phyloP scores from a whole-genome alignment of 2,797 vertebrate species.

The Cheirogaleus major region DNA sequence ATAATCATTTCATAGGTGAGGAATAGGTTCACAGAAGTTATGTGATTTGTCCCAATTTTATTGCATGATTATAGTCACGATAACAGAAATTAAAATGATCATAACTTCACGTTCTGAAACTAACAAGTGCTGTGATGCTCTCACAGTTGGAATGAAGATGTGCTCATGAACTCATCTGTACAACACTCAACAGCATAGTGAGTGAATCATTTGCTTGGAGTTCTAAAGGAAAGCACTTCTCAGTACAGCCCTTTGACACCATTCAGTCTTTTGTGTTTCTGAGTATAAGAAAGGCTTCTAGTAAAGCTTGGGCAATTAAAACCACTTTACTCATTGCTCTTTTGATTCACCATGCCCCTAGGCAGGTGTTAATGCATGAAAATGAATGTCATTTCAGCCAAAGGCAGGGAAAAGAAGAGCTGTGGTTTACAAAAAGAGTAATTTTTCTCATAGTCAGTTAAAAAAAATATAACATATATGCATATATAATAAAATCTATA shows the following conservation, averaged over 20 bases:
- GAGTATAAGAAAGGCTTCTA: constrained; percentile 84
- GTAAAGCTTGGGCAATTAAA: constrained; percentile 88
- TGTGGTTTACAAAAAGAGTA: constrained; percentile 76
- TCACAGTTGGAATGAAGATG: constrained; percentile 85
- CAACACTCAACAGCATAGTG: constrained; percentile 84
- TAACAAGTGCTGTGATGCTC: constrained; percentile 84
- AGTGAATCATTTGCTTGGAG: constrained; percentile 84
- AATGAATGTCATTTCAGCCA: constrained; percentile 84
- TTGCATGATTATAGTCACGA: background rate
- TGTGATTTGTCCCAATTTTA: constrained; percentile 15
- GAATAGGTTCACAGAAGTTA: background rate
- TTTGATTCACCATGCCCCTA: constrained; percentile 84
- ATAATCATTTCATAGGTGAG: constrained; percentile 41
- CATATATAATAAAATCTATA: background rate
- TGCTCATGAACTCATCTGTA: constrained; percentile 87
- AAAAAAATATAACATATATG: background rate
- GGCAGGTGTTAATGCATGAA: constrained; percentile 87
- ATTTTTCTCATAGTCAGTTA: constrained; percentile 78
- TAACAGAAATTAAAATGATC: constrained; percentile 44
- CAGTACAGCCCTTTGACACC: constrained; percentile 81
- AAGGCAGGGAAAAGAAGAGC: constrained; percentile 70
- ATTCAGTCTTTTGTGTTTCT: constrained; percentile 87
- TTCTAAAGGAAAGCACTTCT: constrained; percentile 86
- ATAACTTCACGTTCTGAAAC: constrained; percentile 66
- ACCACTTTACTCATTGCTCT: constrained; percentile 88